phyloP scores from a whole-genome alignment of 2,797 vertebrate species.

The Acropternis orthonyx region DNA sequence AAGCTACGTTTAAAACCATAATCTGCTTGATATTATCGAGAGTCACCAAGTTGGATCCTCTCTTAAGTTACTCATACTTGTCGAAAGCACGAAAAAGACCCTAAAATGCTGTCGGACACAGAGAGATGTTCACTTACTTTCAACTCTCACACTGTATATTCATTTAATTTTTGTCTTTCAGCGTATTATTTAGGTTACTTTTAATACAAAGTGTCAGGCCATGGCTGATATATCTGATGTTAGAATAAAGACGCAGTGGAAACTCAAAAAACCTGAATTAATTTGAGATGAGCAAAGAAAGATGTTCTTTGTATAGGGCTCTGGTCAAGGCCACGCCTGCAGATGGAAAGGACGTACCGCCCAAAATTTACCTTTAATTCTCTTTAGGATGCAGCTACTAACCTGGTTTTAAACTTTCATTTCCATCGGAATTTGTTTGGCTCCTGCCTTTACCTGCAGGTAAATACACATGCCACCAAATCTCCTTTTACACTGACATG shows the following conservation, averaged over 20 bases:
- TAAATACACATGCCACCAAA: not conserved
- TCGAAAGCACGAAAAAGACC: fast-evolving
- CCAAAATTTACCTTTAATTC: not conserved
- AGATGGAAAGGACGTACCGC: fast-evolving
- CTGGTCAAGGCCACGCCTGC: not conserved
- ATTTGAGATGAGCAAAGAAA: not conserved
- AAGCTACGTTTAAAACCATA: not conserved
- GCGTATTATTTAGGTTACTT: not conserved
- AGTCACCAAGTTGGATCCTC: not conserved
- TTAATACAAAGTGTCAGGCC: not conserved
- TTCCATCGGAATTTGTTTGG: not conserved
- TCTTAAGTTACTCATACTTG: not conserved
- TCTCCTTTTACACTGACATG: not conserved
- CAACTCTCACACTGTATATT: not conserved
- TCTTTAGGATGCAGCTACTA: not conserved
- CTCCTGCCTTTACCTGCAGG: not conserved
- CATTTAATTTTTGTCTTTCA: not conserved
- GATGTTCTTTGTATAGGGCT: not conserved
- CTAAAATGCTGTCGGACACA: not conserved
- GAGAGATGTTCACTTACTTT: not conserved
- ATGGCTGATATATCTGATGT: not conserved
- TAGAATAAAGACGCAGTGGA: not conserved
- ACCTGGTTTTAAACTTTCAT: not conserved
- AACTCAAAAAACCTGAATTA: not conserved
- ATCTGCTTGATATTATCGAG: not conserved